Base-by-base conservation (phyloP, 2,888 invertebrate genomes). In the Odiellus spinosus region DNA sequence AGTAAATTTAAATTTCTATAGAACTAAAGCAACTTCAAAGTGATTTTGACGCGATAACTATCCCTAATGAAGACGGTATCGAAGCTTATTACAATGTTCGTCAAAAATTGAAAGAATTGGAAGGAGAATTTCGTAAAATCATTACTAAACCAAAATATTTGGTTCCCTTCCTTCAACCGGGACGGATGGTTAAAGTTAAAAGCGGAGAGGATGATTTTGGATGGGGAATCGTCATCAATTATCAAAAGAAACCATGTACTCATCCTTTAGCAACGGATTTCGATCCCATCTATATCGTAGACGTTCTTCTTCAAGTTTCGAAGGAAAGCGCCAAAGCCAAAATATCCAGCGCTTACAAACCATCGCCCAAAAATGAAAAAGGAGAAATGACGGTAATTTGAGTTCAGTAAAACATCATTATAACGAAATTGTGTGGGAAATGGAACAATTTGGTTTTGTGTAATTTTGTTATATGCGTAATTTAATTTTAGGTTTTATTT, bases 141-240 rank as follows among this genome's bases (percentile, higher is more conserved):
- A 74, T 95, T 52, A 85, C 84, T 0, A 78, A 79, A 60, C 85
- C 95, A 0, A 77, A 84, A 62, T 83, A 91, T 66, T 67, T 96
- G 21, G 74, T 90, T 53, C 95, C 93, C 0, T 99, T 93, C 69
- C 68, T 98, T 48, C 88, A 93, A 64, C 86, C 91, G 0, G 98
- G 98, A 1, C 72, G 98, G 59, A 72, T 98, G 59, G 75, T 96
- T 12, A 85, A 88, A 71, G 75, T 86, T 3, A 82, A 84, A 68
- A 81, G 81, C 56, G 82, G 80, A 40, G 77, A 77, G 33, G 75
- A 81, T 55, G 83, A 86, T 60, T 96, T 88, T 65, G 95, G 91
- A 59, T 99, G 98, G 96, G 93, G 93, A 11, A 83, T 88, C 42
- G 79, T 98, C 45, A 77, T 98, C 1, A 91, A 90, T 67, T 91